phyloP scores from a whole-genome alignment of 2,113 vertebrate species.

The Stigmatopora nigra region DNA sequence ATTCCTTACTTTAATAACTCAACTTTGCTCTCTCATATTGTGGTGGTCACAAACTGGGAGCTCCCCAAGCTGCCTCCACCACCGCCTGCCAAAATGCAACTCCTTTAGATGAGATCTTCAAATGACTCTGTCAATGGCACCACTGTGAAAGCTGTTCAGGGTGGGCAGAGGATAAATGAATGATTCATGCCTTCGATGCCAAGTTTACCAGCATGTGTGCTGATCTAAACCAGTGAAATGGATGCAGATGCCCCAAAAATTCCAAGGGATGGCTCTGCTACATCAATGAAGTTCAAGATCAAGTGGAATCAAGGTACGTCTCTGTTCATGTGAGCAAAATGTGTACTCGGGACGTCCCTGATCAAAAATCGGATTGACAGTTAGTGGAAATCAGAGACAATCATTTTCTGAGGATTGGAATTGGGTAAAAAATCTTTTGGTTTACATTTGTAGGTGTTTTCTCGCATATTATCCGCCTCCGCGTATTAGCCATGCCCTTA shows the following conservation, averaged over 20 bases:
- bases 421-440: no score
- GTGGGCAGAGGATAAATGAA: constrained; percentile 36
- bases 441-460: no score
- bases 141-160: constrained; percentile 34
- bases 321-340: no score
- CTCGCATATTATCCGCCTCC: no score
- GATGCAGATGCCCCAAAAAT: no score
- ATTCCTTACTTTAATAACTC: not conserved
- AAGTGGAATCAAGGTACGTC: not conserved
- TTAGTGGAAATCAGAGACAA: no score
- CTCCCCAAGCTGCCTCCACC: constrained; percentile 6
- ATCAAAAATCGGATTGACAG: no score
- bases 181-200: constrained; percentile 33
- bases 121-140: constrained; percentile 31
- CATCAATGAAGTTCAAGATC: constrained; percentile 5
- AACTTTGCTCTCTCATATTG: not conserved
- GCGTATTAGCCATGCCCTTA: no score
- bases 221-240: constrained; percentile 35
- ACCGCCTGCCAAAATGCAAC: constrained; percentile 19
- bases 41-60: constrained; percentile 14
- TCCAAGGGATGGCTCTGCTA: constrained; percentile 1
- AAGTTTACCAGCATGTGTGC: constrained; percentile 17
- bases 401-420: no score
- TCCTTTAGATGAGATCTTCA: constrained; percentile 27
- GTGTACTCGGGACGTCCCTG: no score